phyloP scores from a whole-genome alignment of 2,888 invertebrate genomes.

The Sphaeridia pumilis region DNA sequence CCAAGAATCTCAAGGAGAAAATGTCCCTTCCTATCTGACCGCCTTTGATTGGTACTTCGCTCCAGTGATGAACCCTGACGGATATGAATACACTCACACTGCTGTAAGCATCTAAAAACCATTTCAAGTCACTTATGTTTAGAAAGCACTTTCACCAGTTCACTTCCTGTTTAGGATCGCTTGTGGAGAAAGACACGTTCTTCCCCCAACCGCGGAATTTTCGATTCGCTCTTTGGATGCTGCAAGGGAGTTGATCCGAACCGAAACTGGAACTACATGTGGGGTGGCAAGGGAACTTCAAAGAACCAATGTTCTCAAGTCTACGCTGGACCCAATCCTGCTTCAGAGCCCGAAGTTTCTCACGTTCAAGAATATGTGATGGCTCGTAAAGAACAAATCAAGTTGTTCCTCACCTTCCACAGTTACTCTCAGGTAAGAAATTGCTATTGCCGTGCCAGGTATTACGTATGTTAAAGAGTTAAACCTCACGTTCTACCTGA shows the following conservation, averaged over 20 bases:
- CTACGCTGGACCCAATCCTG: conserved; percentile 41
- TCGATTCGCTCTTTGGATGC: conserved; percentile 30
- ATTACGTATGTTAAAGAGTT: not conserved
- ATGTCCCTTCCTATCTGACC: conserved; percentile 45
- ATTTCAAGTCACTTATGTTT: not conserved
- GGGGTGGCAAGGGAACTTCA: conserved; percentile 45
- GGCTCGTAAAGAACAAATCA: conserved; percentile 44
- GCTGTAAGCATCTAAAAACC: conserved; percentile 37
- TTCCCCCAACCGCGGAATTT: conserved; percentile 23
- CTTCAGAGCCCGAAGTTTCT: conserved; percentile 58
- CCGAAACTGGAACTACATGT: conserved; percentile 65
- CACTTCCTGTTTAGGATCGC: conserved; percentile 39
- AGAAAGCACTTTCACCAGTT: not conserved
- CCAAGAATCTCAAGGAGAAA: conserved; percentile 41
- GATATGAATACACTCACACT: conserved; percentile 61
- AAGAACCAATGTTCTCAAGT: conserved; percentile 31
- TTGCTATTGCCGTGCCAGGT: conserved; percentile 37
- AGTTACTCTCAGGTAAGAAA: conserved; percentile 69
- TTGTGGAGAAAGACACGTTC: conserved; percentile 68
- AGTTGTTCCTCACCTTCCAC: conserved; percentile 60
- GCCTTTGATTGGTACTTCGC: conserved; percentile 57
- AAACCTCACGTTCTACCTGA: not conserved
- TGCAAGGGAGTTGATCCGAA: conserved; percentile 44
- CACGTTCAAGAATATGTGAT: conserved; percentile 53
- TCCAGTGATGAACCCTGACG: conserved; percentile 65